Evolutionary conservation across 2,888 invertebrate genomes (phyloP).

Genomic region (Byasa hedistus): DNA sequence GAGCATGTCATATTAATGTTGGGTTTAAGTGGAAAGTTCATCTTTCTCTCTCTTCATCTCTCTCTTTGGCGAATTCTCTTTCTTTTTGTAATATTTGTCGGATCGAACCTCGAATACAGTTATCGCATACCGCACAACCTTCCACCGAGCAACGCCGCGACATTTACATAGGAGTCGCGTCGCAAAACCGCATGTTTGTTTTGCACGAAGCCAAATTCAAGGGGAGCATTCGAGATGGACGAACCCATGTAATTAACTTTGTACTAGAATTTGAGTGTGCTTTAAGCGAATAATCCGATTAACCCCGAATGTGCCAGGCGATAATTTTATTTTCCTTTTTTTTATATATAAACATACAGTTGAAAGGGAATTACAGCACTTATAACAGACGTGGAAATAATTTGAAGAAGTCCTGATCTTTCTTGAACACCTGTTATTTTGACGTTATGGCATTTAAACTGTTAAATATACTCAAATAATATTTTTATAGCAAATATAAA

Average conservation of each 20-base stretch:
- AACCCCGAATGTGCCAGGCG: constrained; percentile 35
- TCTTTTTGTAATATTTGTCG: not conserved
- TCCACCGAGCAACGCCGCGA: constrained; percentile 27
- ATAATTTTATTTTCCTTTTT: constrained; percentile 12
- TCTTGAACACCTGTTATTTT: too few species aligned
- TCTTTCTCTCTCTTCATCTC: too few species aligned
- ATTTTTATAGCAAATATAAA: too few species aligned
- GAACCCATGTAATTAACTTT: constrained; percentile 52
- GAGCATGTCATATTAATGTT: too few species aligned
- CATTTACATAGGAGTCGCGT: constrained; percentile 36
- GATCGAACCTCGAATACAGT: constrained; percentile 1
- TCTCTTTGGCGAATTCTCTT: too few species aligned
- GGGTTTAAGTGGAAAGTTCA: too few species aligned
- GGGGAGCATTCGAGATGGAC: constrained; percentile 34
- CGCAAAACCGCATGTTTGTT: constrained; percentile 42
- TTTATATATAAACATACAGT: not conserved
- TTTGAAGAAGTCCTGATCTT: too few species aligned
- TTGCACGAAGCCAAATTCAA: constrained; percentile 36
- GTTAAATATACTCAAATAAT: too few species aligned
- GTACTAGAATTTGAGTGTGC: constrained; percentile 50
- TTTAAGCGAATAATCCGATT: constrained; percentile 35
- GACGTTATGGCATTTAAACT: too few species aligned
- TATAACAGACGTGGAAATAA: not conserved
- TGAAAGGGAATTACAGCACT: not conserved
- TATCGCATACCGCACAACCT: not conserved